Base-by-base conservation (phyloP, 92 coral and sea anemone genomes). In the Micromussa lordhowensis region DNA sequence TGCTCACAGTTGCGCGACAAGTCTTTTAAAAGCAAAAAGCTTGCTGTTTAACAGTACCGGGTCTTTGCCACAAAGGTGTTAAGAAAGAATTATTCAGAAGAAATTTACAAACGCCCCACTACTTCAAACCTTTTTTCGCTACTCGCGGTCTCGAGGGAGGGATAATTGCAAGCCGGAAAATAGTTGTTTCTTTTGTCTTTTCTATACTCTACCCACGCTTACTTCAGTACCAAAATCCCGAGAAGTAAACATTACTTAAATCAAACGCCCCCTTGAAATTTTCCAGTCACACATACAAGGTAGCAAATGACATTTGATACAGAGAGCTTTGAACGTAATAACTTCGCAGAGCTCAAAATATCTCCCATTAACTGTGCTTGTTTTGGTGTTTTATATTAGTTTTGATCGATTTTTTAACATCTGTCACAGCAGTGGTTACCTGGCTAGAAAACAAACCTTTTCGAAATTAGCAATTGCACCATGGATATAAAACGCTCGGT, bases 111-210 rank as follows among this genome's bases (percentile, higher is more conserved):
- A 68, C 13, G 26, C 58, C 35, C 68, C 21, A 19, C 36, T 32
- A 36, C 26, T 73, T 34, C 53, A 73, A 73, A 34, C 53, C 13
- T 49, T 38, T 68, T 64, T 26, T 82, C 66, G 58, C 38, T n/a
- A 63, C 11, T 68, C 24, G 48, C 66, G 29, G 78, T 83, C 86
- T 69, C 68, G 44, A 35, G 51, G 86, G 78, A 83, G 78, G 66
- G 24, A 32, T 68, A 83, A 48, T 44, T 44, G 70, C 19, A 24
- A 26, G 40, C 31, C 9, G 22, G 14, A 13, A 14, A 17, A 6
- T n/a, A 3, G 2, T 54, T 73, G 51, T 83, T 22, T 36, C 32
- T 51, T 70, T 35, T 83, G 87, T 83, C 32, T 54, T 68, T 0
- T 29, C 51, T 38, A 30, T n/a, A 32, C 57, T 28, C 48, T 28